Base-by-base conservation (phyloP, 1,140 invertebrate species). In the Diuraphis noxia region DNA sequence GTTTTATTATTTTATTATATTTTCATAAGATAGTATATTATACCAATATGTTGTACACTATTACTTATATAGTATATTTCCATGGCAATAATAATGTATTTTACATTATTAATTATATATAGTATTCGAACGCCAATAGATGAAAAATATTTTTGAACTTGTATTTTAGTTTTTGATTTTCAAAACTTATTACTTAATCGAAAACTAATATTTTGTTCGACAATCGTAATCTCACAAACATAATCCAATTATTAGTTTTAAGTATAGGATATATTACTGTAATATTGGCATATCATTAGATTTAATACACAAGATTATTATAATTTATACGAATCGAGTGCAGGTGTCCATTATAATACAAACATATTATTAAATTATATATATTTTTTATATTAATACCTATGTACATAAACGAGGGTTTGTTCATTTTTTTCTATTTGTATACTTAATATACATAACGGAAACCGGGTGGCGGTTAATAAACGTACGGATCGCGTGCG, bases 401-500 rank as follows among this genome's bases (percentile, higher is more conserved):
- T n/a, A 72, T 72, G 56, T 72, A 63, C 30, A n/a, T 17, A 36
- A 88, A 6, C 41, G 30, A 84, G 41, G 25, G 40, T 56, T 56
- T 56, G 30, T 43, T 84, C n/a, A 19, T 84, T 43, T 34, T 72
- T n/a, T 34, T 17, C n/a, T 72, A 72, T n/a, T 72, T 1, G 5
- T n/a, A n/a, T n/a, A 72, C 56, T 72, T n/a, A 72, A 17, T 40
- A 25, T 81, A 38, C 41, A 6, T 84, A 84, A 84, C 82, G 82
- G 82, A n/a, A 43, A 43, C 43, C n/a, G 41, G 84, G 43, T 36
- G 41, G 43, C 84, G 43, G 84, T 86, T 86, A 86, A 86, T 49
- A 86, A 34, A 89, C 40, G 88, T 77, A 77, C 40, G 43, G 63
- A 79, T 89, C 41, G 56, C 88, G 88, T 89, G 88, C 63, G 40